These are phyloP conservation scores for Oithona nana DNA, from an alignment of 2,888 invertebrate species.

Conservation along the genomic window DNA sequence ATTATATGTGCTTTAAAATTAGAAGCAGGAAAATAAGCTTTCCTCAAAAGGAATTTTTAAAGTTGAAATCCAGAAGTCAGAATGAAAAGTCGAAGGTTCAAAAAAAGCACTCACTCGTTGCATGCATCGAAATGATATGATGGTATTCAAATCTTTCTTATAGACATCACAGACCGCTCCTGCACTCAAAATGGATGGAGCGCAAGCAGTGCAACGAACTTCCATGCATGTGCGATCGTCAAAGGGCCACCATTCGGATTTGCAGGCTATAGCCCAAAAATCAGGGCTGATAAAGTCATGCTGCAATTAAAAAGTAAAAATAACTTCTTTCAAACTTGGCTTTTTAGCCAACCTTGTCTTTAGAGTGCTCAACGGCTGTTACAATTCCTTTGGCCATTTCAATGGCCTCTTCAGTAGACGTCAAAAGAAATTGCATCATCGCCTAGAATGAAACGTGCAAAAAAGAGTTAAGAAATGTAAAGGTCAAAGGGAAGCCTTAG, in stretches of 20 bases:
- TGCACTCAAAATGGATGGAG: not conserved
- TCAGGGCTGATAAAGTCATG: not conserved
- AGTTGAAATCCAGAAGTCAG: too few relatives aligned
- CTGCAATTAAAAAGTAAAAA: too few relatives aligned
- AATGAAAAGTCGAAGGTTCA: too few relatives aligned
- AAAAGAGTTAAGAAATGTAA: too few relatives aligned
- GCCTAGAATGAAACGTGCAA: too few relatives aligned
- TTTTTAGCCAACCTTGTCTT: slow-evolving; percentile 36
- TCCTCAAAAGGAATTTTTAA: too few relatives aligned
- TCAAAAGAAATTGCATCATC: not conserved
- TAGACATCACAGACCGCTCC: not conserved
- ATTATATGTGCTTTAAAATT: too few relatives aligned
- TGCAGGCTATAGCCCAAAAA: slow-evolving; percentile 3
- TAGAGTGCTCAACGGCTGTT: not conserved
- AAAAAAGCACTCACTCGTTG: not conserved
- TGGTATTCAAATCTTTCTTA: not conserved
- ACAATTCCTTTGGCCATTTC: not conserved
- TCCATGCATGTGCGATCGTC: not conserved
- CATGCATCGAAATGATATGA: not conserved
- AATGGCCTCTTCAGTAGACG: not conserved
- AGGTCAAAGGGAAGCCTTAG: too few relatives aligned
- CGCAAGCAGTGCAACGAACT: slow-evolving; percentile 6
- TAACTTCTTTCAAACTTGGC: too few relatives aligned
- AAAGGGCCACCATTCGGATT: slow-evolving; percentile 7
- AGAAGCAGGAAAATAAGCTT: too few relatives aligned